Conservation (phyloP, 2,113 vertebrate species). For the Columbina picui region DNA sequence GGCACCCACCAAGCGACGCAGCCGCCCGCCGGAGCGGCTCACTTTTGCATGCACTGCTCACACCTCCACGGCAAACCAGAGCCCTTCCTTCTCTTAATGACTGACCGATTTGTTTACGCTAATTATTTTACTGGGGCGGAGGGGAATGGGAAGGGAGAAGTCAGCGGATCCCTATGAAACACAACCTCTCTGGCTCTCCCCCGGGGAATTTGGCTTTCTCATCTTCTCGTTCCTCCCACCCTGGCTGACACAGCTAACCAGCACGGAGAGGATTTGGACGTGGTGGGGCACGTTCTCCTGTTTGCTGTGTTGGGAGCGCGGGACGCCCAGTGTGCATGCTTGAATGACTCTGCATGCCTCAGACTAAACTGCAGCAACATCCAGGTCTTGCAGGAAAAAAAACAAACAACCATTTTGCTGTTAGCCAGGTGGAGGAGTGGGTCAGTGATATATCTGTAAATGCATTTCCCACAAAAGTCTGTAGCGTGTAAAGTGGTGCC, state of each 20-base stretch:
- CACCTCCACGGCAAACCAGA: constrained; percentile 54
- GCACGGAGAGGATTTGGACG: not conserved
- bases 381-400: not conserved
- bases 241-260: not conserved
- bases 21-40: constrained; percentile 16
- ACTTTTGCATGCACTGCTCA: constrained; percentile 78
- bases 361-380: constrained; percentile 14
- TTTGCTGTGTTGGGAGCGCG: constrained; percentile 3
- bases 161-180: not conserved
- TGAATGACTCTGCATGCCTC: constrained; percentile 30
- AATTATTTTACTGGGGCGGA: not conserved
- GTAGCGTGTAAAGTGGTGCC: not conserved
- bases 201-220: not conserved
- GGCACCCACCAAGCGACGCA: constrained; percentile 28
- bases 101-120: not conserved
- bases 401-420: not conserved
- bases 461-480: not conserved
- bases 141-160: not conserved
- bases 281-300: not conserved
- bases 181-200: not conserved
- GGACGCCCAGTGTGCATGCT: constrained; percentile 55
- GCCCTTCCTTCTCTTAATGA: constrained; percentile 7
- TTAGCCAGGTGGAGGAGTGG: not conserved
- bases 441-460: not conserved
- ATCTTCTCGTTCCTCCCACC: not conserved